These are phyloP conservation scores for Catamblyrhynchus diadema DNA, from an alignment of 2,797 vertebrate species.

Conservation along the genomic window DNA sequence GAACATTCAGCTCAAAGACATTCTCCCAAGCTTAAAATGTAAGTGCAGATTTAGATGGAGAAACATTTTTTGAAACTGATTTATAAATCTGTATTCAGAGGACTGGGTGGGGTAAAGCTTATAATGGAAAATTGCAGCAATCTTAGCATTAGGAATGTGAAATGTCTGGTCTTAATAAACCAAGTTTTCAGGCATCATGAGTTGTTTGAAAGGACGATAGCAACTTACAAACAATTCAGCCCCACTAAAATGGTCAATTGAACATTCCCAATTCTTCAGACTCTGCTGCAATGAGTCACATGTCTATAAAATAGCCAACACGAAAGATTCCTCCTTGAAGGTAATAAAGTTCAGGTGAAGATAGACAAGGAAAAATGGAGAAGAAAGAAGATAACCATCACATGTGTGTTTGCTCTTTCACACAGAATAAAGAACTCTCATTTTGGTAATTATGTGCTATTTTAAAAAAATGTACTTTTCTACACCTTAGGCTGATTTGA, in stretches of 20 bases:
- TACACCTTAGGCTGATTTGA: constrained; percentile 32
- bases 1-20: neutral
- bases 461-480: neutral
- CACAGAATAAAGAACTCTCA: neutral
- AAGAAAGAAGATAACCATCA: neutral
- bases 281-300: neutral
- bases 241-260: neutral
- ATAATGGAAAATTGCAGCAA: constrained; percentile 61
- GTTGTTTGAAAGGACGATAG: constrained; percentile 4
- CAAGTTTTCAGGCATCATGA: neutral
- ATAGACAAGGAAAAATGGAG: neutral
- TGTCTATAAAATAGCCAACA: neutral
- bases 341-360: neutral
- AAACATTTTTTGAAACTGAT: neutral
- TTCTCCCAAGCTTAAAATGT: neutral
- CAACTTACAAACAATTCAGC: constrained; percentile 16
- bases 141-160: constrained; percentile 53
- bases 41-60: neutral
- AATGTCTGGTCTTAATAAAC: constrained; percentile 61
- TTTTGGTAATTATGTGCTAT: neutral
- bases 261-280: neutral
- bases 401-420: neutral
- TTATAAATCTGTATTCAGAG: constrained; percentile 43
- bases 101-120: constrained; percentile 46
- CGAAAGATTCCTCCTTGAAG: neutral